Conservation (phyloP, 37 sponge, comb jelly and placozoan genomes). For the Hormiphora californensis region DNA sequence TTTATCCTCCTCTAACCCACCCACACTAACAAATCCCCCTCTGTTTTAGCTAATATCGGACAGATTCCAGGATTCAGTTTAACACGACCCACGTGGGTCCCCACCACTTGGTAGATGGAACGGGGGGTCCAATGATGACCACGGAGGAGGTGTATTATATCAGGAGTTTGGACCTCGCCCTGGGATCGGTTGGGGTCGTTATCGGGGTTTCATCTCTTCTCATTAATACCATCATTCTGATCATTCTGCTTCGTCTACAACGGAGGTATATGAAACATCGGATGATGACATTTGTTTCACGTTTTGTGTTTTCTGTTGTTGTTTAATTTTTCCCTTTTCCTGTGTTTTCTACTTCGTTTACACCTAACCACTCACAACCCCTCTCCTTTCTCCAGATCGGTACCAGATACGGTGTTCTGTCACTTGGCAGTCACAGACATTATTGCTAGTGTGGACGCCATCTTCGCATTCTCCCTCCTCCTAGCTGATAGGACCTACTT, state of each 20-base stretch:
- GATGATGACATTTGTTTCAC: background rate
- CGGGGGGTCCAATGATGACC: background rate
- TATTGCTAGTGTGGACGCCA: background rate
- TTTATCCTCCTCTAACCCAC: too few relatives aligned
- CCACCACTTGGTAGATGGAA: too few relatives aligned
- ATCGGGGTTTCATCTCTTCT: background rate
- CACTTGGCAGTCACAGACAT: slow-evolving; percentile 7
- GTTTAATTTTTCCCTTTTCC: too few relatives aligned
- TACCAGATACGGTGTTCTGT: background rate
- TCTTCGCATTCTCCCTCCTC: background rate
- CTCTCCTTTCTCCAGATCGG: background rate
- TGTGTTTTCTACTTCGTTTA: too few relatives aligned
- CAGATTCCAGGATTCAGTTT: too few relatives aligned
- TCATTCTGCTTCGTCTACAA: background rate
- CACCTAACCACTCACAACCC: too few relatives aligned
- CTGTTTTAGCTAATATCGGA: too few relatives aligned
- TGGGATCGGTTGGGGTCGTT: background rate
- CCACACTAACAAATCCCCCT: too few relatives aligned
- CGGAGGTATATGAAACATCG: too few relatives aligned
- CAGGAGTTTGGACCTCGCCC: background rate
- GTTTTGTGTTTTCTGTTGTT: background rate
- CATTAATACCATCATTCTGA: background rate
- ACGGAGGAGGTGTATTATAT: background rate
- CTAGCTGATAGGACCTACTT: background rate
- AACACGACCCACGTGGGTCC: too few relatives aligned